Base-by-base conservation (phyloP, 2,888 invertebrate genomes). In the Lagria hirta region DNA sequence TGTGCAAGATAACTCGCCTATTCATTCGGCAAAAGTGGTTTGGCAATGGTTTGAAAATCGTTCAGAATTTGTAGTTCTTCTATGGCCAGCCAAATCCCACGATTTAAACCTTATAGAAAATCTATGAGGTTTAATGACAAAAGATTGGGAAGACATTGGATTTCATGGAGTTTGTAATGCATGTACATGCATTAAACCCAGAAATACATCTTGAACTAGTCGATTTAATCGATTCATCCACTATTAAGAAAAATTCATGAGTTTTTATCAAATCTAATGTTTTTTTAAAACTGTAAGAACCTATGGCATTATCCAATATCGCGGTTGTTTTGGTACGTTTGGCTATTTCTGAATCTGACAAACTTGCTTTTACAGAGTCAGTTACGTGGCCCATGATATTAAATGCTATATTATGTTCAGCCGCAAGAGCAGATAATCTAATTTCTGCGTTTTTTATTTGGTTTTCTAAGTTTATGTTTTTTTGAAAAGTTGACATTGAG, bases 251-350 rank as follows among this genome's bases (percentile, higher is more conserved):
- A 36, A 47, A 47, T 43, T 50, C 13, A 52, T 15, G 2, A 44
- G 49, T 43, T 16, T 51, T 45, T 20, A 60, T 43, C n/a, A 37
- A 22, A 12, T 47, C 17, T 16, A 41, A 37, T n/a, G 48, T 30
- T 16, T 51, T 38, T 33, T 48, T 45, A 24, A 46, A 43, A 40
- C 42, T 41, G 20, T 35, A 27, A 8, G 15, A 12, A 23, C 51
- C 52, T 5, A 34, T 52, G 16, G 52, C 52, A 30, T 55, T 54
- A 38, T 48, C 55, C 6, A 55, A 43, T 20, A 57, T 48, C 23
- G 43, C 38, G 4, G 52, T 50, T 11, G 46, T 15, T 49, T 57
- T 58, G 8, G 51, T 58, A 23, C 54, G 40, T 38, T 58, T 53
- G 1, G 51, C 54, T 21, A 52, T 51, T 14, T 58, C 48, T 7